phyloP scores from a whole-genome alignment of 2,797 vertebrate genomes.

The Chaetodon trifasciatus region DNA sequence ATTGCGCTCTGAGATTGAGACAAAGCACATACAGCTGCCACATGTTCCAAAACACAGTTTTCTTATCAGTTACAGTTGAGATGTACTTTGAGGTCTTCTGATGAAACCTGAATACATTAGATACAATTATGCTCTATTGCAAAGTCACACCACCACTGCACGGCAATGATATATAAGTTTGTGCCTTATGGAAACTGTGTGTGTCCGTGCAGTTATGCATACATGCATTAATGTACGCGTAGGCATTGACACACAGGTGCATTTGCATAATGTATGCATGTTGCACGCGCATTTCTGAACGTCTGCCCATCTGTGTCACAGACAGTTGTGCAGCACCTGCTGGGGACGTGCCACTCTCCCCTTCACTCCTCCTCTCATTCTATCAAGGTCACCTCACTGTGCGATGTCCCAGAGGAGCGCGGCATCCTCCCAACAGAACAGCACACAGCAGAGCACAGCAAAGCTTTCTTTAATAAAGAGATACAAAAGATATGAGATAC shows the following conservation, averaged over 20 bases:
- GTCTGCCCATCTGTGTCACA: slow-evolving; percentile 70
- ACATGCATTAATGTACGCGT: slow-evolving; percentile 40
- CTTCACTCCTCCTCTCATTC: slow-evolving; percentile 61
- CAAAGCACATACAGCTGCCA: slow-evolving; percentile 27
- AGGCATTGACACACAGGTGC: slow-evolving; percentile 40
- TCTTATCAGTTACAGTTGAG: slow-evolving; percentile 34
- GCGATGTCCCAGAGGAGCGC: slow-evolving; percentile 68
- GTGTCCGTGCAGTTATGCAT: neutral
- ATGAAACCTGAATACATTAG: slow-evolving; percentile 26
- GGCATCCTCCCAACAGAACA: slow-evolving; percentile 42
- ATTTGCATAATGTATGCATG: slow-evolving; percentile 79
- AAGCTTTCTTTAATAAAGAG: slow-evolving; percentile 43
- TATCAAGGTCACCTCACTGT: slow-evolving; percentile 78
- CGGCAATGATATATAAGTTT: neutral
- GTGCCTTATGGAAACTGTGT: neutral
- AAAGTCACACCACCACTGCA: neutral
- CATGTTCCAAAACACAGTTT: slow-evolving; percentile 39
- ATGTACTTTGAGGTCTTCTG: slow-evolving; percentile 12
- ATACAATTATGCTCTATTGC: slow-evolving; percentile 13
- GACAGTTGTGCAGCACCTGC: slow-evolving; percentile 74
- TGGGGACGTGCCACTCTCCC: slow-evolving; percentile 60
- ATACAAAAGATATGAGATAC: slow-evolving; percentile 42
- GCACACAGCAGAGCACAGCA: slow-evolving; percentile 30
- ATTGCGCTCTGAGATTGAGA: slow-evolving; percentile 30
- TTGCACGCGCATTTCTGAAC: slow-evolving; percentile 27